phyloP scores from a whole-genome alignment of 2,113 vertebrate genomes.

The Brachionichthys hirsutus region DNA sequence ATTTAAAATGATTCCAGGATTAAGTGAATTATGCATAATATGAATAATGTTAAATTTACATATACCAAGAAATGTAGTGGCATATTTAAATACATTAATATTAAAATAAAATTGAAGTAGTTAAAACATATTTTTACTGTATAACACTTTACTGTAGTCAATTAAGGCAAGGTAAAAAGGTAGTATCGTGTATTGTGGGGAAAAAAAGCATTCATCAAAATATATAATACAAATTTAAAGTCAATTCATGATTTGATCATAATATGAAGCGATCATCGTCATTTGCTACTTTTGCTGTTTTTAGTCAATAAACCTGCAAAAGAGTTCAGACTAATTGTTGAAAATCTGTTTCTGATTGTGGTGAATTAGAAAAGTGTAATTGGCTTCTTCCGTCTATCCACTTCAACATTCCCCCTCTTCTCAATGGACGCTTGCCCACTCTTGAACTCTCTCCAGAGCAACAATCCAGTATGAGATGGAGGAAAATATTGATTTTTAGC shows the following conservation, averaged over 20 bases:
- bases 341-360: constrained; percentile 73
- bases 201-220: too few relatives aligned
- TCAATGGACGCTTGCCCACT: constrained; percentile 62
- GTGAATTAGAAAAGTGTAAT: constrained; percentile 62
- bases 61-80: background rate
- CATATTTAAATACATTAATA: constrained; percentile 1
- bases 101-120: background rate
- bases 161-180: too few relatives aligned
- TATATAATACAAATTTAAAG: too few relatives aligned
- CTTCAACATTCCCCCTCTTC: constrained; percentile 40
- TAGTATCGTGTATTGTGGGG: too few relatives aligned
- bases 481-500: constrained; percentile 74
- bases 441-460: constrained; percentile 67
- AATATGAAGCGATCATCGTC: too few relatives aligned
- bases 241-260: too few relatives aligned
- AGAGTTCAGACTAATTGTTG: constrained; percentile 56
- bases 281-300: constrained; percentile 21
- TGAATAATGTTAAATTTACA: background rate
- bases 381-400: constrained; percentile 47
- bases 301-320: constrained; percentile 44
- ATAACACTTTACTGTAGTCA: too few relatives aligned
- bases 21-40: background rate
- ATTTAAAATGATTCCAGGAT: too few relatives aligned
- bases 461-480: constrained; percentile 62
- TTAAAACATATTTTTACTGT: too few relatives aligned